These are phyloP conservation scores for Philotrypesis tridentata DNA, from an alignment of 1,140 invertebrate species.

Conservation along the genomic window DNA sequence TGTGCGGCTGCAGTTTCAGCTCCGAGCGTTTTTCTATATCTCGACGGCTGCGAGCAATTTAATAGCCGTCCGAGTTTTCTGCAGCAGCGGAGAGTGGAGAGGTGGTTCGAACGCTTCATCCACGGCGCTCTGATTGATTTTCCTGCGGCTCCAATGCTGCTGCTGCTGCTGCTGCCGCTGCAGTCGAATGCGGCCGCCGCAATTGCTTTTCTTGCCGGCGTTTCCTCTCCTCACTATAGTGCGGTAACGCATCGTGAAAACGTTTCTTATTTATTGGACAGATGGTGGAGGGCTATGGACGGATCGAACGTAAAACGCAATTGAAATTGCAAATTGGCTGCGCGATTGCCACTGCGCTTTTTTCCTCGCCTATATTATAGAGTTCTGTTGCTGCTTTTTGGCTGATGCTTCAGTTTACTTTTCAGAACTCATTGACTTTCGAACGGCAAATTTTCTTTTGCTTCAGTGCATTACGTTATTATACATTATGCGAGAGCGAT, in stretches of 20 bases:
- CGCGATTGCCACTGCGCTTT: too few species aligned
- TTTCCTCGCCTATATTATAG: too few species aligned
- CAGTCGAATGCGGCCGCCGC: conserved; percentile 6
- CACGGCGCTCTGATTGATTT: conserved; percentile 45
- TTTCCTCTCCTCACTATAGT: conserved; percentile 17
- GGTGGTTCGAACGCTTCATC: conserved; percentile 28
- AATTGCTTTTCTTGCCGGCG: conserved; percentile 47
- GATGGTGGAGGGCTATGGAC: background rate
- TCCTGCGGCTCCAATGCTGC: too few species aligned
- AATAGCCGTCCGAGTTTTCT: conserved; percentile 33
- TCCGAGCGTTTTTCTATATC: conserved; percentile 5
- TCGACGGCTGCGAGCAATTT: conserved; percentile 16
- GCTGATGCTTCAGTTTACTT: too few species aligned
- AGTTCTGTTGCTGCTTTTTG: too few species aligned
- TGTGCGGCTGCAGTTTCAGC: background rate
- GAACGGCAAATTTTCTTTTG: too few species aligned
- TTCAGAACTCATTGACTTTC: too few species aligned
- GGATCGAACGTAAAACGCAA: background rate
- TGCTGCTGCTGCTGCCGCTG: too few species aligned
- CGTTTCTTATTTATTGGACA: conserved; percentile 9
- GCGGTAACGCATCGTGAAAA: conserved; percentile 46
- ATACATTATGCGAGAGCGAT: too few species aligned
- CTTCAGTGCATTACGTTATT: too few species aligned
- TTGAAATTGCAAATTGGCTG: background rate
- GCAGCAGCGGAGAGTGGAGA: background rate